Percentiles rank a stretch among this genome's conserved stretches.
Evolutionary conservation across 2,797 vertebrate species (phyloP).

Genomic region (Lacerta bilineata): DNA sequence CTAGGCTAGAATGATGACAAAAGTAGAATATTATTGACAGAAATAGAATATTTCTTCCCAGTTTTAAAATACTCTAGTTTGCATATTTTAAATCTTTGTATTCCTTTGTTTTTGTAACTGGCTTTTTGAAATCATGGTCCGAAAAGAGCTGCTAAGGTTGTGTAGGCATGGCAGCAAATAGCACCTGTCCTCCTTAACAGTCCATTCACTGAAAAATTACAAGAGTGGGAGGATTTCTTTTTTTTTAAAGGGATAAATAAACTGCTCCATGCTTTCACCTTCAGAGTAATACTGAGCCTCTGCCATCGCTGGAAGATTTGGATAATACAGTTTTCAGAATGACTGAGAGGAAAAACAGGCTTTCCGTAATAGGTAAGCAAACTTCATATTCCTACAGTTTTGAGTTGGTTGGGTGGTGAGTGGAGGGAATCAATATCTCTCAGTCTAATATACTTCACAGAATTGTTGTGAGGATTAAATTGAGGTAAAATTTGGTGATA

Average conservation of each 20-base stretch:
- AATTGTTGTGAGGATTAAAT: background rate
- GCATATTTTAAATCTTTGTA: background rate
- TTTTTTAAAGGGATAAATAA: conserved; percentile 30
- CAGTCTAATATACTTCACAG: background rate
- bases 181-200: conserved; percentile 7
- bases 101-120: background rate
- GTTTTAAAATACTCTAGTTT: background rate
- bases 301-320: conserved; percentile 89
- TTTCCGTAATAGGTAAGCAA: conserved; percentile 88
- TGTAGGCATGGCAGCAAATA: background rate
- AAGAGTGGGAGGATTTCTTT: conserved; percentile 28
- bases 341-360: conserved; percentile 87
- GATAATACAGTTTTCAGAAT: conserved; percentile 90
- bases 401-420: background rate
- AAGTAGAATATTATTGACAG: background rate
- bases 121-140: background rate
- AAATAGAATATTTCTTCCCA: background rate
- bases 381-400: conserved; percentile 12
- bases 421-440: background rate
- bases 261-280: conserved; percentile 37
- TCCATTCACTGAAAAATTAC: background rate
- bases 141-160: background rate
- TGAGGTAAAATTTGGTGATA: background rate
- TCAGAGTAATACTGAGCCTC: conserved; percentile 84
- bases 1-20: too few relatives aligned